A percentile compares a stretch with the other conserved stretches of the same genome.
phyloP scores from a whole-genome alignment of 2,113 vertebrate genomes.

The Baryphthengus martii region DNA sequence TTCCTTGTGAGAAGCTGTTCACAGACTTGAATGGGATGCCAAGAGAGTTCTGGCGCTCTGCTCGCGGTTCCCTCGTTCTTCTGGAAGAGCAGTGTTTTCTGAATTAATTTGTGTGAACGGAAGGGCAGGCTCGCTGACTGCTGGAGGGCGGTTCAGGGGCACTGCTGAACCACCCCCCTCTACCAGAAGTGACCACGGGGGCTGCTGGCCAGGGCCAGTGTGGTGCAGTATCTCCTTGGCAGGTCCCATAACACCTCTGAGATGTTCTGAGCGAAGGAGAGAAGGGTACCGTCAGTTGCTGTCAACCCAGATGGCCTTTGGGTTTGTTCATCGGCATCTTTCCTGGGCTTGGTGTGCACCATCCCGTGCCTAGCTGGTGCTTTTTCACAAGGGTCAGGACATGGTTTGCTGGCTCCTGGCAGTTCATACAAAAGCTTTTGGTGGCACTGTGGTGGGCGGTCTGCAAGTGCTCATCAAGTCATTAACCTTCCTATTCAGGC shows the following conservation, averaged over 20 bases:
- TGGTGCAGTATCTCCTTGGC: not conserved
- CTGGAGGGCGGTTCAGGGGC: not conserved
- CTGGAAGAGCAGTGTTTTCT: not conserved
- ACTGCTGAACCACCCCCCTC: accelerated
- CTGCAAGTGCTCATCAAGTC: not conserved
- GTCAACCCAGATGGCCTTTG: not conserved
- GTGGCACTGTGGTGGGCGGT: not conserved
- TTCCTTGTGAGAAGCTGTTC: slow-evolving; percentile 22
- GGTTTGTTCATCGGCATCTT: not conserved
- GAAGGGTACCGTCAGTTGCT: accelerated
- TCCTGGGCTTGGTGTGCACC: accelerated
- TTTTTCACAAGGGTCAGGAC: not conserved
- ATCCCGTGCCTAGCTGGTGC: accelerated
- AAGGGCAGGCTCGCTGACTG: not conserved
- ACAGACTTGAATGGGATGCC: not conserved
- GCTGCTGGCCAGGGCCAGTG: not conserved
- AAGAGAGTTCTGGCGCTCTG: not conserved
- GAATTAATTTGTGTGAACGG: not conserved
- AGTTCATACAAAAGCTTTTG: not conserved
- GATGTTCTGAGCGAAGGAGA: not conserved
- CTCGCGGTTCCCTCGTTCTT: not conserved
- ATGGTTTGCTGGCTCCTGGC: not conserved
- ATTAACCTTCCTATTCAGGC: not conserved
- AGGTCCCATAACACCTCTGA: not conserved
- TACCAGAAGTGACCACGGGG: accelerated